Base-by-base conservation (phyloP, 2,113 vertebrate species). In the Oryzias celebensis region DNA sequence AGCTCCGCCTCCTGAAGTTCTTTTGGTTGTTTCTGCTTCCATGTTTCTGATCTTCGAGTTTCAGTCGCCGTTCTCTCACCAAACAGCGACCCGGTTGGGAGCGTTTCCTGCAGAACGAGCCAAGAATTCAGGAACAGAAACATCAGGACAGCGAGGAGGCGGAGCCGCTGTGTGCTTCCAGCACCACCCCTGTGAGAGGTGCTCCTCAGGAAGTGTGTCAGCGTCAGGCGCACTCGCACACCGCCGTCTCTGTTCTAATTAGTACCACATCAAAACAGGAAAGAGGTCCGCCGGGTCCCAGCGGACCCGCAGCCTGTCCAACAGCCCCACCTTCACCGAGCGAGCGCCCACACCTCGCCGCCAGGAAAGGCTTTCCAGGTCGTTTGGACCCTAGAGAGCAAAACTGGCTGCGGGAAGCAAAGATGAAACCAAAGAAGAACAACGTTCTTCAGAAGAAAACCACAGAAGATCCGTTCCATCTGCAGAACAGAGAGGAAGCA, bases 221-320 rank as follows among this genome's bases (percentile, higher is more conserved):
- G 46, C 15, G 0, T 36, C 8, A 36, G 77, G 48, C 0, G 58
- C 54, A 52, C 71, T 57, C 62, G 36, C 36, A 12, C 36, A 10
- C 26, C 5, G 26, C 26, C 5, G 81, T 73, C 71, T 65, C 80
- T 85, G 71, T 87, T 83, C 74, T 84, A 85, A 84, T 87, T 84
- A 85, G 74, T 24, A 65, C 66, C 41, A 84, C 81, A 80, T 87
- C 83, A 87, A 85, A 87, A 78, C 77, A 4, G 67, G 71, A 87
- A 84, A 78, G 68, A 74, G 74, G 85, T 84, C 81, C 77, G 55
- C 46, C 22, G 8, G 47, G n/a, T 85, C 85, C 83, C 83, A 14
- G 61, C 61, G 58, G 81, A 82, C 65, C 44, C 45, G 0, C 69
- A 71, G 57, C 47, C 81, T 68, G 82, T 85, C 82, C 85, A 83